Evolutionary conservation across 1,140 invertebrate genomes (phyloP).

Genomic region (Anastrepha obliqua): DNA sequence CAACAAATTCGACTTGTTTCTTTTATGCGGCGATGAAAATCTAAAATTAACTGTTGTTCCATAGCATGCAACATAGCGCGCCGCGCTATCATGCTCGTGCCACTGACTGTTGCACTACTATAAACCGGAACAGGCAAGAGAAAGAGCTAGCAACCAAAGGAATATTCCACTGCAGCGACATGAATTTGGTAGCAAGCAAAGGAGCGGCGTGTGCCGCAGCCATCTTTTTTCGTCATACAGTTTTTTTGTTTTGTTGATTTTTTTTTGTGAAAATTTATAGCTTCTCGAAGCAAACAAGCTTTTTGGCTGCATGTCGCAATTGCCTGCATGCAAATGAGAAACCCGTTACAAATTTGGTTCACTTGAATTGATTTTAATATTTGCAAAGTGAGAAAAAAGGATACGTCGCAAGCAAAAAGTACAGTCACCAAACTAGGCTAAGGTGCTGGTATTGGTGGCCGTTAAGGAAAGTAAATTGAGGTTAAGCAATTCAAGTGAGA

Average conservation of each 20-base stretch:
- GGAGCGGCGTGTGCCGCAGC: not conserved
- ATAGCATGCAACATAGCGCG: not conserved
- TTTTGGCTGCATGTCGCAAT: conserved; percentile 7
- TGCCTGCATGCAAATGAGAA: conserved; percentile 43
- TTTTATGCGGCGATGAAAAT: conserved; percentile 16
- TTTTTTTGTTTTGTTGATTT: not conserved
- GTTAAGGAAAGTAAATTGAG: conserved; percentile 23
- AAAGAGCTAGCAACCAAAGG: not conserved
- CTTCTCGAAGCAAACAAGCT: not conserved
- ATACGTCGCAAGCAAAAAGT: not conserved
- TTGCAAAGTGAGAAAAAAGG: conserved; percentile 5
- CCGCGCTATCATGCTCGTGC: not conserved
- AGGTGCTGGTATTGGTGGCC: not conserved
- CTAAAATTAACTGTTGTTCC: conserved; percentile 20
- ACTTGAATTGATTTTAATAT: conserved; percentile 41
- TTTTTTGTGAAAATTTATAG: conserved; percentile 17
- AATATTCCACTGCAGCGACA: not conserved
- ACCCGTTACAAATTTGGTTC: conserved; percentile 2
- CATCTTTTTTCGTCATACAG: not conserved
- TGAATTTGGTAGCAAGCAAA: conserved; percentile 20
- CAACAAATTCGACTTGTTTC: conserved; percentile 18
- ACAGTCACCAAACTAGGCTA: conserved; percentile 25
- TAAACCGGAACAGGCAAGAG: not conserved
- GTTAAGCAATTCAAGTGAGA: not conserved
- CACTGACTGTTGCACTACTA: conserved; percentile 11